phyloP scores from a whole-genome alignment of 1,140 invertebrate genomes.

The Ostrea edulis region DNA sequence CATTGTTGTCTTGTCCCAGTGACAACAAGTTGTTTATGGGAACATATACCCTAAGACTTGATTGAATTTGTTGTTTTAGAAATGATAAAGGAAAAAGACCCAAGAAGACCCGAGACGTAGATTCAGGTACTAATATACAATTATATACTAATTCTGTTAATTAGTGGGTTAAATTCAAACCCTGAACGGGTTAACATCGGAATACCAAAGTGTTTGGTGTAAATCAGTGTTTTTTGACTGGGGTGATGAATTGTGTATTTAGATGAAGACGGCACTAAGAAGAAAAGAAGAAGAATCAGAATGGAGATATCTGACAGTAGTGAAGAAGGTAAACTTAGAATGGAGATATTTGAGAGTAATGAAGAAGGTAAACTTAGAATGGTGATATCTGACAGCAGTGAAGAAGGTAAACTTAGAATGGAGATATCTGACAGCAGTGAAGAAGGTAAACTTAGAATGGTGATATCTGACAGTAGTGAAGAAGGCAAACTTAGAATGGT shows the following conservation, averaged over 20 bases:
- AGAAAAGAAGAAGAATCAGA: constrained; percentile 66
- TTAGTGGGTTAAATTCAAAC: background rate
- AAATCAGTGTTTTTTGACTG: background rate
- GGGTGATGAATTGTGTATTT: constrained; percentile 6
- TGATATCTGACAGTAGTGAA: constrained; percentile 51
- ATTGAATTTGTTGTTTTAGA: background rate
- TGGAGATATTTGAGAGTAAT: constrained; percentile 44
- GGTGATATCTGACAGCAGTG: constrained; percentile 69
- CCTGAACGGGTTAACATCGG: background rate
- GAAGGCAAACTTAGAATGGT: constrained; percentile 64
- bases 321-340: constrained; percentile 65
- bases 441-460: constrained; percentile 62
- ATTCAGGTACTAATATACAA: background rate
- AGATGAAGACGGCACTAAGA: constrained; percentile 62
- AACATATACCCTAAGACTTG: background rate
- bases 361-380: constrained; percentile 64
- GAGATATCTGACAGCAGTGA: constrained; percentile 70
- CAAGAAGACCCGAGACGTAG: background rate
- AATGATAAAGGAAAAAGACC: constrained; percentile 50
- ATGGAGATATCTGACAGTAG: constrained; percentile 69
- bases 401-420: constrained; percentile 67
- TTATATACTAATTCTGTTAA: background rate
- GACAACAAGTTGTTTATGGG: too few species aligned
- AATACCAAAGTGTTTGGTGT: background rate
- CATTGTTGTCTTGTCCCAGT: too few species aligned